Base-by-base conservation (phyloP, 2,797 vertebrate species). In the Ctenochaetus hawaiiensis region DNA sequence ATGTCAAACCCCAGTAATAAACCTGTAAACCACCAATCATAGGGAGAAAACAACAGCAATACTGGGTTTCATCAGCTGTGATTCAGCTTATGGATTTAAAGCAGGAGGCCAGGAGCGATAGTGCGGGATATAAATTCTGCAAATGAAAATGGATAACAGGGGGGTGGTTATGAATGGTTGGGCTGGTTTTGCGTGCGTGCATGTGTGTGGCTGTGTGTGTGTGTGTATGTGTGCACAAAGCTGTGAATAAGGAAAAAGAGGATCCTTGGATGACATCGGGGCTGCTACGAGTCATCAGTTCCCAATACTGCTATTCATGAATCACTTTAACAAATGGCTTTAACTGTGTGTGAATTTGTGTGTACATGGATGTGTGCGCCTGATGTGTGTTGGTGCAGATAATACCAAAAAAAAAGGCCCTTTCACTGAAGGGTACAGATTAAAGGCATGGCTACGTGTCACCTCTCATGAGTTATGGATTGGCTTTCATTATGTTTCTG, bases 61-160 rank as follows among this genome's bases (percentile, higher is more conserved):
- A 41, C 62, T 13, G 54, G 58, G 70, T 77, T 76, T 80, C 84
- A 69, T 85, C 72, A 84, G 87, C 77, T 83, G 81, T 83, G 82
- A 90, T 90, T 90, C 89, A 89, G 67, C 63, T 18, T 80, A 87
- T 82, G 62, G 81, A 89, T 90, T 91, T 85, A 82, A 81, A 90
- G 78, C 75, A 58, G 51, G 60, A 67, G 78, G 45, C 82, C 72
- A 75, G 65, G 74, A 84, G 78, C 84, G 59, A 48, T n/a, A n/a
- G 51, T 47, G 69, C 57, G 17, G 77, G 87, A 62, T 75, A 75
- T 91, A 89, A 87, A 92, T 90, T 88, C 52, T 67, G 43, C 69
- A 81, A 87, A 92, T 88, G 81, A 86, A 91, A 91, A 88, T 85
- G 72, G 65, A 90, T 87, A 85, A 86, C 84, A 62, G 41, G 52